Conservation (phyloP, 2,888 invertebrate genomes). For the Melanotus villosus region DNA sequence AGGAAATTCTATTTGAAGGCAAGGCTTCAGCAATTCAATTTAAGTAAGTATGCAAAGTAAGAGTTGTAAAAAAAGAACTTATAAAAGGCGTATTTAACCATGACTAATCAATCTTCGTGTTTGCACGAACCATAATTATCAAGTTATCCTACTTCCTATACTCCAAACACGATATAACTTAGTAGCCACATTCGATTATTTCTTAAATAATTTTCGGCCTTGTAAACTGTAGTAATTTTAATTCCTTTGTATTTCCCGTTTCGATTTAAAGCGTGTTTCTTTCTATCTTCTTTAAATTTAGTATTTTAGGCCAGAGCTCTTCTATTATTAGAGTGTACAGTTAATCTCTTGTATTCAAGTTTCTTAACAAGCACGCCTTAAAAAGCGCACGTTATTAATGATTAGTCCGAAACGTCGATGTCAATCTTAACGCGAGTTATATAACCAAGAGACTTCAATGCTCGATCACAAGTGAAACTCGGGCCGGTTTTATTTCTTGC, state of each 20-base stretch:
- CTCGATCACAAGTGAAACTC: slow-evolving; percentile 17
- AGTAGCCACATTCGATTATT: neutral
- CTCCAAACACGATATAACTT: slow-evolving; percentile 3
- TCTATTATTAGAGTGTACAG: slow-evolving; percentile 7
- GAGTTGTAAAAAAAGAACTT: neutral
- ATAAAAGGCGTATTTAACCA: slow-evolving; percentile 8
- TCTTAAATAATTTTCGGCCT: neutral
- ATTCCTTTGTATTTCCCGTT: neutral
- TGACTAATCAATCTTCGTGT: slow-evolving; percentile 16
- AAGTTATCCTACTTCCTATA: slow-evolving; percentile 11
- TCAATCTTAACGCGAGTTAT: slow-evolving; percentile 16
- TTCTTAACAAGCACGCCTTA: slow-evolving; percentile 26
- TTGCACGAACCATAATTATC: slow-evolving; percentile 16
- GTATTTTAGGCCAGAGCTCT: slow-evolving; percentile 5
- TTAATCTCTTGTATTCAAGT: slow-evolving; percentile 16
- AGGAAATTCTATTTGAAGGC: too few relatives aligned
- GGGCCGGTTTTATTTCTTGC: slow-evolving; percentile 17
- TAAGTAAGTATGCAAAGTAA: too few relatives aligned
- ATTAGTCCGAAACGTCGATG: slow-evolving; percentile 13
- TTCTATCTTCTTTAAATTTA: too few relatives aligned
- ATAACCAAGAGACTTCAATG: slow-evolving; percentile 20
- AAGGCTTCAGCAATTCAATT: too few relatives aligned
- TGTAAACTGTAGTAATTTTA: neutral
- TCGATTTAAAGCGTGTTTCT: too few relatives aligned
- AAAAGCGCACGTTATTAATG: slow-evolving; percentile 28